Conservation (phyloP, 2,797 vertebrate genomes). For the Sylvia borin region DNA sequence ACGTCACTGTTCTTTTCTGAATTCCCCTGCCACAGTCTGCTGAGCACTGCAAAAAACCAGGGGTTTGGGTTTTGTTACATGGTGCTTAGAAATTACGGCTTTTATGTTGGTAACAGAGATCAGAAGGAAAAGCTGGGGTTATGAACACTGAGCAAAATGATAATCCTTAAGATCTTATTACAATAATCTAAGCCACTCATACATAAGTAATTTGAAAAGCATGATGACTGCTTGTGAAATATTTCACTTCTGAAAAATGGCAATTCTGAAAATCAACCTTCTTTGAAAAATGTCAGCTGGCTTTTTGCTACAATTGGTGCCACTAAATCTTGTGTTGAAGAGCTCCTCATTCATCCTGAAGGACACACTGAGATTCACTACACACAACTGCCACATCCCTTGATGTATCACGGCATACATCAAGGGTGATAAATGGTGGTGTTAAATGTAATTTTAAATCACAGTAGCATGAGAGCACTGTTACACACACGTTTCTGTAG, state of each 20-base stretch:
- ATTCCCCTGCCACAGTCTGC: constrained; percentile 87
- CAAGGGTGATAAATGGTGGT: neutral
- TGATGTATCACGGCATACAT: neutral
- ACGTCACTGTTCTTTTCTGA: constrained; percentile 84
- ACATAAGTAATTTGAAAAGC: neutral
- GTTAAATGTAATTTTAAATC: neutral
- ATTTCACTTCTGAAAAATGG: neutral
- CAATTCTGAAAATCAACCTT: neutral
- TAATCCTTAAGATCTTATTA: neutral
- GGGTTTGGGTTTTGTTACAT: neutral
- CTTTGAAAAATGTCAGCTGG: neutral
- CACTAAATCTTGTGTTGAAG: neutral
- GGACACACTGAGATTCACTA: neutral
- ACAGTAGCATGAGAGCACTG: neutral
- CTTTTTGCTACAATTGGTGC: neutral
- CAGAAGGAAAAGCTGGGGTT: neutral
- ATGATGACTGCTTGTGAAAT: neutral
- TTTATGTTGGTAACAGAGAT: neutral
- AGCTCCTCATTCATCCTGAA: neutral
- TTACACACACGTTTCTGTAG: neutral
- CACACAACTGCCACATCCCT: neutral
- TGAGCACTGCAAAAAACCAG: constrained; percentile 83
- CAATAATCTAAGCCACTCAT: neutral
- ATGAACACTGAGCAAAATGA: neutral
- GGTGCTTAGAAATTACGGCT: neutral